phyloP scores from a whole-genome alignment of 1,140 invertebrate species.

The Antheraea pernyi region DNA sequence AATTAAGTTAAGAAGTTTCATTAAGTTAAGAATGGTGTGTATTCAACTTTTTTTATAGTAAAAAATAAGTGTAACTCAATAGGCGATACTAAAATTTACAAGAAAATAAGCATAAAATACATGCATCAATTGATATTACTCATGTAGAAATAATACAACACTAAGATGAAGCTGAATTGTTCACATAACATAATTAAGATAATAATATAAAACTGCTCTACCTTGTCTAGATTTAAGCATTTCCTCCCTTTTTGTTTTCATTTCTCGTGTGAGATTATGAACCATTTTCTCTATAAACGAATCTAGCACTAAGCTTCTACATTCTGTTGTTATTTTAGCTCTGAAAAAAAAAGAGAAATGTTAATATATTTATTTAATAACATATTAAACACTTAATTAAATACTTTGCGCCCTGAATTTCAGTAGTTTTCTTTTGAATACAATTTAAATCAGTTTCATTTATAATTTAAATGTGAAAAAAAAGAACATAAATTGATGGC shows the following conservation, averaged over 20 bases:
- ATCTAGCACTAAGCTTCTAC: conserved; percentile 79
- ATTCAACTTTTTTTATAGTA: too few relatives aligned
- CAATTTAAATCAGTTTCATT: too few relatives aligned
- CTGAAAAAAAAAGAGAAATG: conserved; percentile 45
- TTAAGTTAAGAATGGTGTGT: too few relatives aligned
- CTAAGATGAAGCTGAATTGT: conserved; percentile 55
- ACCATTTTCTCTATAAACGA: conserved; percentile 84
- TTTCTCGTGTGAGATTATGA: conserved; percentile 77
- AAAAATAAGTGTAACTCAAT: too few relatives aligned
- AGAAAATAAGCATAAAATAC: neutral
- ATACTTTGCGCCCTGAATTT: too few relatives aligned
- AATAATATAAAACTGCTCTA: conserved; percentile 30
- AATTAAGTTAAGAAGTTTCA: too few relatives aligned
- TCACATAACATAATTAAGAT: conserved; percentile 20
- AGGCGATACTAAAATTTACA: too few relatives aligned
- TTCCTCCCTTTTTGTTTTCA: conserved; percentile 73
- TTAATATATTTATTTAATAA: too few relatives aligned
- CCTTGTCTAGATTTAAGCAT: conserved; percentile 78
- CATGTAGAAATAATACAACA: neutral
- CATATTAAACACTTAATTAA: too few relatives aligned
- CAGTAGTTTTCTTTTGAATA: too few relatives aligned
- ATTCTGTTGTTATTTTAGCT: conserved; percentile 73
- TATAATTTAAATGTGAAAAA: too few relatives aligned
- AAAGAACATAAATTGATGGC: too few relatives aligned
- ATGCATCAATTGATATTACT: neutral